Evolutionary conservation across 2,797 vertebrate species (phyloP).

Genomic region (Enteromius thamalakanensis): DNA sequence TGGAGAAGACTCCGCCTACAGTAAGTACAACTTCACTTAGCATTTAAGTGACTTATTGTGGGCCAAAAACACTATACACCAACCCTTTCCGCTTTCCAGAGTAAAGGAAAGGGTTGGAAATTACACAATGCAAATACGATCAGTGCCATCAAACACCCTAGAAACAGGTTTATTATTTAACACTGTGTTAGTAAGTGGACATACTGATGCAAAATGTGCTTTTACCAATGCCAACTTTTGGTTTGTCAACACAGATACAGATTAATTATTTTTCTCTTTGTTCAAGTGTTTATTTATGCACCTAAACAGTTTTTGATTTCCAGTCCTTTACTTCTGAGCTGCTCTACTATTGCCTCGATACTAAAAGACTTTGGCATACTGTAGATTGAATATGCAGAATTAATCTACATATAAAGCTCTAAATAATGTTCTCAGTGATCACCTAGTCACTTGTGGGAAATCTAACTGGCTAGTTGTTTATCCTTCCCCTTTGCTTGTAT

Average conservation of each 20-base stretch:
- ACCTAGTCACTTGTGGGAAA: background rate
- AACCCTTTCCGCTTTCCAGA: background rate
- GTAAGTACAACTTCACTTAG: slow-evolving; percentile 75
- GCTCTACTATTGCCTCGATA: background rate
- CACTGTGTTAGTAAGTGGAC: background rate
- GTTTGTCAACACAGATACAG: background rate
- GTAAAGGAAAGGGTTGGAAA: background rate
- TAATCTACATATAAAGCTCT: background rate
- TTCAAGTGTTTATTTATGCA: background rate
- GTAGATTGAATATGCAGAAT: background rate
- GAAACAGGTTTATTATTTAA: slow-evolving; percentile 17
- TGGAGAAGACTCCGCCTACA: slow-evolving; percentile 91
- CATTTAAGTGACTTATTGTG: background rate
- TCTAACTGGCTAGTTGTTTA: background rate
- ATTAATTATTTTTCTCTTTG: background rate
- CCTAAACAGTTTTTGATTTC: background rate
- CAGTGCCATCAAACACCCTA: background rate
- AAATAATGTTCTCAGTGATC: background rate
- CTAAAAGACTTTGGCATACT: background rate
- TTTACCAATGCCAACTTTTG: background rate
- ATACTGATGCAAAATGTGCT: background rate
- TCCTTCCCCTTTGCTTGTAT: background rate
- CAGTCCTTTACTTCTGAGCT: background rate
- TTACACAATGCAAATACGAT: background rate
- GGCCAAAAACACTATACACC: background rate